Evolutionary conservation across 2,797 vertebrate species (phyloP).

Genomic region (Sarcophilus harrisii): DNA sequence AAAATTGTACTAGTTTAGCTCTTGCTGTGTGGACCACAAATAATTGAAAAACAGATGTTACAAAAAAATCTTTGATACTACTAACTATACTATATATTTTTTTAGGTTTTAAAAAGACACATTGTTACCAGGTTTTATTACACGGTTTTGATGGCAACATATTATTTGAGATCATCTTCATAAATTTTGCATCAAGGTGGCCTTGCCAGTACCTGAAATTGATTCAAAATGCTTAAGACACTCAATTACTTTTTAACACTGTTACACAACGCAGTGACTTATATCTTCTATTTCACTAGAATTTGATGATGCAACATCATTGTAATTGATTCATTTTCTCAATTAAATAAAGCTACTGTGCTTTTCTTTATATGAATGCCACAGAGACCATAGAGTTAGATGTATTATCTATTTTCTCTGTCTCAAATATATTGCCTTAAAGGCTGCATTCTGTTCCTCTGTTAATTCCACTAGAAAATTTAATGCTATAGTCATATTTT

Average conservation of each 20-base stretch:
- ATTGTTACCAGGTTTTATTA: constrained; percentile 74
- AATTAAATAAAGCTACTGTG: constrained; percentile 86
- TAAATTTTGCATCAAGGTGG: constrained; percentile 85
- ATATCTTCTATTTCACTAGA: constrained; percentile 78
- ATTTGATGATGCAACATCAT: constrained; percentile 83
- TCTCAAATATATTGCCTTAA: constrained; percentile 78
- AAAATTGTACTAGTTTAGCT: constrained; percentile 32
- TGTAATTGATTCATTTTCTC: constrained; percentile 89
- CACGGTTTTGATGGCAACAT: constrained; percentile 73
- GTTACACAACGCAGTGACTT: constrained; percentile 79
- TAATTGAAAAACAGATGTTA: constrained; percentile 27
- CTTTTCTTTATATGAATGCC: constrained; percentile 78
- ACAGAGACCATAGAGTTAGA: constrained; percentile 74
- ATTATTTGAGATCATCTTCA: constrained; percentile 83
- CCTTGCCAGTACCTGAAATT: constrained; percentile 82
- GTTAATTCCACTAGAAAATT: constrained; percentile 81
- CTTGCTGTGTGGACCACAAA: constrained; percentile 39
- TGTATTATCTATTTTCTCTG: constrained; percentile 80
- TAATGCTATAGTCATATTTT: constrained; percentile 77
- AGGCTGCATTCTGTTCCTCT: constrained; percentile 79
- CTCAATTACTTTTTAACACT: constrained; percentile 85
- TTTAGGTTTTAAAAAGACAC: constrained; percentile 54
- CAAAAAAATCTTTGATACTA: constrained; percentile 27
- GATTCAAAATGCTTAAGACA: constrained; percentile 84
- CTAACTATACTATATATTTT: constrained; percentile 1